Base-by-base conservation (phyloP, 2,888 invertebrate species). In the Lamproptera curius region DNA sequence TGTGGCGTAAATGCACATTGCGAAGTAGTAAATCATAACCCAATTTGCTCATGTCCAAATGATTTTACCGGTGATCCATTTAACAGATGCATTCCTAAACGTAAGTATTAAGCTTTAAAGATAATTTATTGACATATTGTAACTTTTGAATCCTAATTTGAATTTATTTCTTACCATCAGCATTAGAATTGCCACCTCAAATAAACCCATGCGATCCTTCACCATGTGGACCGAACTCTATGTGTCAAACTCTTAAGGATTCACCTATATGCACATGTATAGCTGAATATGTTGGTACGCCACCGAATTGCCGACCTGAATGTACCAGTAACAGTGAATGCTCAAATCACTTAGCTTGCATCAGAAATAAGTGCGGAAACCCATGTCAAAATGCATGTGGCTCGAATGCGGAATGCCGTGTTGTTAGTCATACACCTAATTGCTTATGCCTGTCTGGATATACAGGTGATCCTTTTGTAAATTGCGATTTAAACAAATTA, bases 41-140 rank as follows among this genome's bases (percentile, higher is more conserved):
- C 95, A 0, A 92, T 93, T 64, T 95, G 95, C 70, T 91, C 91
- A 51, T 95, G 95, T 68, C 89, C 91, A 5, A 76, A 85, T 28
- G 89, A 90, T 42, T 92, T 89, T 56, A 91, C 90, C 2, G 95
- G 95, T 42, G 93, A 95, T 89, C 94, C 95, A 15, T 94, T 94
- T 64, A 79, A 89, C 10, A 89, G 91, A 75, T 94, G 94, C 62
- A 82, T 87, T 46, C 83, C 85, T 46, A 90, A 88, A 75, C 90
- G 93, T 91, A 85, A 89, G 90, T 74, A 26, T 37, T 11, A 20
- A 20, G n/a, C 20, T 13, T 17, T 42, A 14, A 15, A 15, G 8
- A n/a, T 9, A 20, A 3, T 20, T 20, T 20, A 20, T 20, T 6
- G 20, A 5, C 20, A 6, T 20, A 6, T 20, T 20, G 20, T 5